These are phyloP conservation scores for Ornithoptera priamus DNA, from an alignment of 2,888 invertebrate genomes.

Conservation along the genomic window DNA sequence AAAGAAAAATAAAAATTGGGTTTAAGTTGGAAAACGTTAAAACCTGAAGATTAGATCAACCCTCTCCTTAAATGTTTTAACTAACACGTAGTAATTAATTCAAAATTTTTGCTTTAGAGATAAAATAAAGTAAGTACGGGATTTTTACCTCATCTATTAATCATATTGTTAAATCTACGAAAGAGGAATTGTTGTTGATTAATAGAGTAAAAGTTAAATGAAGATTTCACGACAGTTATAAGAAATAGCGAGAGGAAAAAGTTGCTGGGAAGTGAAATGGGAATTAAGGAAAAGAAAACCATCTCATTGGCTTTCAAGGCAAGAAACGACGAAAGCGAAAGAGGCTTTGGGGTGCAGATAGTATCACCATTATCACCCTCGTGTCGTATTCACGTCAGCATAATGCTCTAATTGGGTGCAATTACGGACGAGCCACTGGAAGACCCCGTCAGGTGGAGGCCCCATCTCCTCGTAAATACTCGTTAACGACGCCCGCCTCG, in stretches of 20 bases:
- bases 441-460: slow-evolving; percentile 73
- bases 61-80: no score
- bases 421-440: slow-evolving; percentile 73
- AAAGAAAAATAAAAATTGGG: no score
- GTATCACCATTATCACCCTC: slow-evolving; percentile 74
- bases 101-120: not conserved
- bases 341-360: slow-evolving; percentile 56
- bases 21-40: no score
- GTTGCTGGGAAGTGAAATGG: slow-evolving; percentile 61
- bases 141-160: slow-evolving; percentile 20
- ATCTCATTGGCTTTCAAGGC: slow-evolving; percentile 58
- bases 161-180: slow-evolving; percentile 58
- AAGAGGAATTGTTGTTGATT: slow-evolving; percentile 62
- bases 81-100: not conserved
- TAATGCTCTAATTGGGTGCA: slow-evolving; percentile 79
- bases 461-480: slow-evolving; percentile 76
- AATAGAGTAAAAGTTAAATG: slow-evolving; percentile 74
- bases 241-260: slow-evolving; percentile 64
- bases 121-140: not conserved
- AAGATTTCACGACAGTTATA: slow-evolving; percentile 64
- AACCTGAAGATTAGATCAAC: no score
- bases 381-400: slow-evolving; percentile 78
- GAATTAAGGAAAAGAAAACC: slow-evolving; percentile 65
- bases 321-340: slow-evolving; percentile 39
- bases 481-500: slow-evolving; percentile 73